Evolutionary conservation across 2,888 invertebrate species (phyloP).

Genomic region (Drosophila formosana): DNA sequence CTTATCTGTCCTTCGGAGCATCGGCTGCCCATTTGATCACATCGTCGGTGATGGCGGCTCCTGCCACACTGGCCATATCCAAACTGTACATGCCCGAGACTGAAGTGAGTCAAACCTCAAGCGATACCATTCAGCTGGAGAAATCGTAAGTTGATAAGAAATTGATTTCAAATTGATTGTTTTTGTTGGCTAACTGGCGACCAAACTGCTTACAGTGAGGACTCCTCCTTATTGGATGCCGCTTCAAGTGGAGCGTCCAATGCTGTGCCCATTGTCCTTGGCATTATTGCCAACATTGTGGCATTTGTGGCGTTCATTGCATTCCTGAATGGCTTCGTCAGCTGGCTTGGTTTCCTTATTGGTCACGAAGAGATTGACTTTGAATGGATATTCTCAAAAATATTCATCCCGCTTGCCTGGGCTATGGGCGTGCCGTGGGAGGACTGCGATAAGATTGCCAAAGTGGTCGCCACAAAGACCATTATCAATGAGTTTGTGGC

Average conservation of each 20-base stretch:
- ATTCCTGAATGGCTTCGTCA: conserved; percentile 92
- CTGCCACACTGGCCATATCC: conserved; percentile 94
- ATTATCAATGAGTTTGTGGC: conserved; percentile 97
- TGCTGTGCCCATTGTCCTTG: conserved; percentile 92
- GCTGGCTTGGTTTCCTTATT: conserved; percentile 92
- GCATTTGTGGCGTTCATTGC: conserved; percentile 95
- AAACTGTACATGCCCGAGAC: conserved; percentile 97
- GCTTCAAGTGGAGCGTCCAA: conserved; percentile 94
- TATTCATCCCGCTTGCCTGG: conserved; percentile 96
- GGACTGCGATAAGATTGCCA: conserved; percentile 91
- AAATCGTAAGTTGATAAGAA: conserved; percentile 87
- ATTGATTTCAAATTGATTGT: not conserved
- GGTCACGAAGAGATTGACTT: conserved; percentile 88
- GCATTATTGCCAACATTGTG: conserved; percentile 95
- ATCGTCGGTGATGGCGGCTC: conserved; percentile 98
- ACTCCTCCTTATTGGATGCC: conserved; percentile 94
- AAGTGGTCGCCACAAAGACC: conserved; percentile 95
- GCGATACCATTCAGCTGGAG: conserved; percentile 90
- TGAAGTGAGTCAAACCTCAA: conserved; percentile 90
- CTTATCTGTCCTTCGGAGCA: conserved; percentile 96
- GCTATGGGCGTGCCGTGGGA: conserved; percentile 91
- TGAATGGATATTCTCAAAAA: conserved; percentile 93
- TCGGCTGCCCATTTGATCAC: conserved; percentile 95
- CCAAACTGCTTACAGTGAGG: conserved; percentile 87
- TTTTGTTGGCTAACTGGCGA: not conserved